Evolutionary conservation across 2,888 invertebrate genomes (phyloP).

Genomic region (Sisyra terminalis): DNA sequence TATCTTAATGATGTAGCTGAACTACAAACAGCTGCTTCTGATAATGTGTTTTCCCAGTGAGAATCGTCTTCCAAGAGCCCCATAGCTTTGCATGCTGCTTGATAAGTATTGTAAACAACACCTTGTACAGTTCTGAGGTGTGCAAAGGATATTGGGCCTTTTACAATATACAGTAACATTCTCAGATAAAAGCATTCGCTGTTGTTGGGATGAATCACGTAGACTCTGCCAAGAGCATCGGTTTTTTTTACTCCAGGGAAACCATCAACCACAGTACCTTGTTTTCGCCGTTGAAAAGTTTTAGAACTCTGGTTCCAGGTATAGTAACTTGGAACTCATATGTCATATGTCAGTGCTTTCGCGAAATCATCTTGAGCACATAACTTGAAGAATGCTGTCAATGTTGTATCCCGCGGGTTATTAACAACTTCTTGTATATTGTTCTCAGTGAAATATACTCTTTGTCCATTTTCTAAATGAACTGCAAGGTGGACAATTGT

Average conservation of each 20-base stretch:
- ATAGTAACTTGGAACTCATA: constrained; percentile 13
- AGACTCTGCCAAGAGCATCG: constrained; percentile 14
- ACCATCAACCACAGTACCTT: constrained; percentile 8
- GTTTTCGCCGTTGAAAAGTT: constrained; percentile 11
- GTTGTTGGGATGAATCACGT: constrained; percentile 8
- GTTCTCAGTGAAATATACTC: constrained; percentile 10
- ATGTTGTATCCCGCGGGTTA: constrained; percentile 10
- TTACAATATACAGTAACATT: constrained; percentile 13
- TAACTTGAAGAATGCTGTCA: constrained; percentile 14
- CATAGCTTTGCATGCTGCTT: constrained; percentile 12
- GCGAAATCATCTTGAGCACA: constrained; percentile 10
- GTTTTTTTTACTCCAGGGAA: constrained; percentile 7
- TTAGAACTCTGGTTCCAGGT: constrained; percentile 11
- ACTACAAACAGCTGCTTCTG: constrained; percentile 10
- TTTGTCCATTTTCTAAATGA: constrained; percentile 14
- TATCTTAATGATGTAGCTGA: constrained; percentile 7
- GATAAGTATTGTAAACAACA: constrained; percentile 11
- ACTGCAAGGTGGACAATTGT: constrained; percentile 14
- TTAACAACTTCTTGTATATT: constrained; percentile 9
- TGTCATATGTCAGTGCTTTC: constrained; percentile 13
- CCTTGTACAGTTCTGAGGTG: constrained; percentile 11
- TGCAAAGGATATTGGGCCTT: constrained; percentile 12
- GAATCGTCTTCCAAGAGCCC: constrained; percentile 17
- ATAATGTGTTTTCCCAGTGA: constrained; percentile 15
- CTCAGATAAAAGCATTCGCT: constrained; percentile 7